phyloP scores from a whole-genome alignment of 1,140 invertebrate genomes.

The Tribolium madens region DNA sequence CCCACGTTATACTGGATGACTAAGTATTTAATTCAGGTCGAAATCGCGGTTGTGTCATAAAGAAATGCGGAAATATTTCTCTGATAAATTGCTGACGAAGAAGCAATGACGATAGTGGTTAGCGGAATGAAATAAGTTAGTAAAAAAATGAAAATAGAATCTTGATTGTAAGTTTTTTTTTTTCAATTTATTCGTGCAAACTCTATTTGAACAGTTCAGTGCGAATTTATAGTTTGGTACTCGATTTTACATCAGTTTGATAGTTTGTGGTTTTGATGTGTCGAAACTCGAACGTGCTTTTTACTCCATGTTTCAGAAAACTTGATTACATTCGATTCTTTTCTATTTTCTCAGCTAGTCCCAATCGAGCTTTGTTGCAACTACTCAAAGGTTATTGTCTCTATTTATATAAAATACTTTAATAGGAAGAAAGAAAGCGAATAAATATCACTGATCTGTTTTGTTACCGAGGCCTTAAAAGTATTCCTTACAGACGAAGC shows the following conservation, averaged over 20 bases:
- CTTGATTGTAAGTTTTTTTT: not conserved
- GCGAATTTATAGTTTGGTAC: not conserved
- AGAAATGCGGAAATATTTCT: conserved; percentile 5
- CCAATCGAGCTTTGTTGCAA: not conserved
- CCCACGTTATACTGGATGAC: not conserved
- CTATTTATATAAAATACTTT: not conserved
- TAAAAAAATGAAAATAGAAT: not conserved
- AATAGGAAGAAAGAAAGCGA: not conserved
- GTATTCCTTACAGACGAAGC: not conserved
- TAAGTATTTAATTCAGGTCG: not conserved
- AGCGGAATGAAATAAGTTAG: conserved; percentile 21
- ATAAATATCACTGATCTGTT: not conserved
- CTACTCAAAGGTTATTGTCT: not conserved
- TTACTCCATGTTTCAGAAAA: not conserved
- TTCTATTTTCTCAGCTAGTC: conserved; percentile 1
- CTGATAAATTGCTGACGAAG: conserved; percentile 22
- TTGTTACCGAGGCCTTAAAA: not conserved
- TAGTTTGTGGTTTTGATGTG: conserved; percentile 25
- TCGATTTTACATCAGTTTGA: not conserved
- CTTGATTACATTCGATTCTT: conserved; percentile 5
- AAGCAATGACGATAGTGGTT: conserved; percentile 8
- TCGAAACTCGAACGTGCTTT: conserved; percentile 5
- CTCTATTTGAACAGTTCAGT: not conserved
- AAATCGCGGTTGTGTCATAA: conserved; percentile 2
- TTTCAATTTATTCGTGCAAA: not conserved